phyloP scores from a whole-genome alignment of 2,888 invertebrate species.

The Rugalucina vietnamica region DNA sequence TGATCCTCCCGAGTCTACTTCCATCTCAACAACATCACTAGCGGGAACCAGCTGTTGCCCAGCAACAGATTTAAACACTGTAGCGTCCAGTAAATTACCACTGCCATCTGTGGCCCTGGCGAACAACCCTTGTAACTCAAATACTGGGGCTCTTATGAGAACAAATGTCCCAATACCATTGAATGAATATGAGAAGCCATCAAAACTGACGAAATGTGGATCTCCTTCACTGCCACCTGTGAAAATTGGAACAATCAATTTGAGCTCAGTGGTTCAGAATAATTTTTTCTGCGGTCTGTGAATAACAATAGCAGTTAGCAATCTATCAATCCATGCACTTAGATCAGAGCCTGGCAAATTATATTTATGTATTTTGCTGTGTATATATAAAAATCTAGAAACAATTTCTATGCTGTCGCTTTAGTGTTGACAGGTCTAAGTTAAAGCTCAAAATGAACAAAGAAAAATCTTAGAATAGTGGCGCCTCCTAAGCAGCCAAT shows the following conservation, averaged over 20 bases:
- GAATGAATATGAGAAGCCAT: conserved; percentile 65
- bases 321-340: no score
- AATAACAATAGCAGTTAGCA: no score
- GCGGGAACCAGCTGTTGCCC: conserved; percentile 50
- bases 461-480: no score
- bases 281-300: no score
- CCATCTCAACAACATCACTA: conserved; percentile 57
- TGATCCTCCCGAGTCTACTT: conserved; percentile 40
- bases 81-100: conserved; percentile 45
- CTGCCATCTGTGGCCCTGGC: conserved; percentile 22
- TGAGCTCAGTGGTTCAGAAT: neutral
- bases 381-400: no score
- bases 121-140: conserved; percentile 57
- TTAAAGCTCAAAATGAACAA: no score
- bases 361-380: no score
- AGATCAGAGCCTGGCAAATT: no score
- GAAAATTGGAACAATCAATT: neutral
- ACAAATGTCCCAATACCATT: conserved; percentile 71
- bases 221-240: conserved; percentile 65
- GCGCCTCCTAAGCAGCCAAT: no score
- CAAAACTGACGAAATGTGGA: conserved; percentile 67
- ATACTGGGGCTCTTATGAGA: conserved; percentile 34
- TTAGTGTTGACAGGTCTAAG: no score
- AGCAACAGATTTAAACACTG: conserved; percentile 57
- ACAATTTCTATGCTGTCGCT: no score